Base-by-base conservation (phyloP, 2,797 vertebrate genomes). In the Uromys caudimaculatus region DNA sequence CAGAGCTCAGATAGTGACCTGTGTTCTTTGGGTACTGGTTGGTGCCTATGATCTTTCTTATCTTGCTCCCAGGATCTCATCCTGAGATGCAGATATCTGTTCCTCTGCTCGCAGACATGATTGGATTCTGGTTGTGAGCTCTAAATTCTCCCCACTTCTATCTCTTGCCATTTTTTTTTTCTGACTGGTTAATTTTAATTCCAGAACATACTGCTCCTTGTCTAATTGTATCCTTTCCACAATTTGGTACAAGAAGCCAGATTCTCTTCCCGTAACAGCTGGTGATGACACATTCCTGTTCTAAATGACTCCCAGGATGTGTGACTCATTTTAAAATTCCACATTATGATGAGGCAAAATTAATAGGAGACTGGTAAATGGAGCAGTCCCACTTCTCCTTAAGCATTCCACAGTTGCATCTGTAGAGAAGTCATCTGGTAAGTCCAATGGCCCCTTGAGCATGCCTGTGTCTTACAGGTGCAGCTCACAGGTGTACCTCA, bases 211-310 rank as follows among this genome's bases (percentile, higher is more conserved):
- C 56, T 81, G 44, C 76, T 88, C 73, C 89, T 78, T 54, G 60
- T 16, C 50, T 82, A 86, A 86, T 32, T 62, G 78, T 44, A 19
- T 67, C 64, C 56, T 79, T 47, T 76, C 60, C 60, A 64, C 41
- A 58, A 52, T 94, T 64, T 44, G 60, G 32, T 69, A 54, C 38
- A 81, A 69, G 89, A 81, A 91, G 87, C 92, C 60, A 94, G 86
- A 52, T 78, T 89, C 58, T 95, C 85, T 93, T 91, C 84, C 29
- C 27, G 24, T 75, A 50, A 83, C 29, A 94, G 89, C 81, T 78
- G 76, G 84, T 82, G 47, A 87, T 76, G 84, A 90, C 76, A 79
- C 75, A 41, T 41, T 73, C 77, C 82, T 67, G 47, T 54, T 87
- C 71, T 95, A 82, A 89, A 52, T 76, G 64, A 82, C 71, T 84